Evolutionary conservation across 2,888 invertebrate species (phyloP), one percentile per base, ranked within the genome.

Genomic region (Rugalucina vietnamica): DNA sequence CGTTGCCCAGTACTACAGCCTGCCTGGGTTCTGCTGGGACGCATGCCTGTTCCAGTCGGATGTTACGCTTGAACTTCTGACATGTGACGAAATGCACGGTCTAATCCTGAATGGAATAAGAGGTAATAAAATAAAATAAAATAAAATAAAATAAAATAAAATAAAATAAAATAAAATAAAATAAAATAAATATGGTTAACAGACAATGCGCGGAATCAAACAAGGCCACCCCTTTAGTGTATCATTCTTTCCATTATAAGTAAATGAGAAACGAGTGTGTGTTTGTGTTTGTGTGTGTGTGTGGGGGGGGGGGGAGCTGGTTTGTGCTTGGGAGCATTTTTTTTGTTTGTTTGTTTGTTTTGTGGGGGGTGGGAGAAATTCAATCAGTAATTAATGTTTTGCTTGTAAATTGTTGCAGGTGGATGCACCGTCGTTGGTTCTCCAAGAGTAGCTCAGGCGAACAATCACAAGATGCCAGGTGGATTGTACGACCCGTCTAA

Each of bases 351-450:
- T n/a, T n/a, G n/a, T n/a, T n/a, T n/a, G n/a, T n/a, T n/a, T n/a
- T n/a, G n/a, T n/a, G n/a, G n/a, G n/a, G n/a, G n/a, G n/a, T n/a
- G n/a, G n/a, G n/a, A n/a, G n/a, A n/a, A n/a, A n/a, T n/a, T n/a
- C n/a, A n/a, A n/a, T n/a, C n/a, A 43, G 18, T 43, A 43, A 8
- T 12, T 18, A 43, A 43, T 43, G 43, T 43, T 43, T 43, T 43
- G 8, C 43, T 12, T 43, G 8, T 8, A 43, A 43, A 43, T 43
- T 18, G 43, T 43, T 43, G 43, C 43, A 43, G 73, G 73, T 73
- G 73, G 73, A 27, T 32, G 39, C 50, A 49, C 73, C 10, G 73
- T 73, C 18, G 43, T 50, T 32, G 73, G 73, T 29, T 49, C 24
- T 29, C 73, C 73, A 21, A 73, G 73, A 32, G 24, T 43, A 12